Base-by-base conservation (phyloP, 2,113 vertebrate genomes). In the Carlito syrichta region DNA sequence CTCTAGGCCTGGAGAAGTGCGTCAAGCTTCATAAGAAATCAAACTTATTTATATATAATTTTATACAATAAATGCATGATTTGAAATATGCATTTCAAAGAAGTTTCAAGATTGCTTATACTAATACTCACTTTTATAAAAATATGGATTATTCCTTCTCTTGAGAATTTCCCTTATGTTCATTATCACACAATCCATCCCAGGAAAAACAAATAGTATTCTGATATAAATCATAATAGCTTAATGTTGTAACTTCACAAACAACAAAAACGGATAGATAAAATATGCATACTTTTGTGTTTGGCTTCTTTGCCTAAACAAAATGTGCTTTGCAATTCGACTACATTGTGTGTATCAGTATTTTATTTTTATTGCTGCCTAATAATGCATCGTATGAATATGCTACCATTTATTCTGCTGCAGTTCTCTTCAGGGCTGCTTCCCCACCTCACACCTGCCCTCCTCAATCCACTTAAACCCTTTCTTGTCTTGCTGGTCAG, bases 11-110 rank as follows among this genome's bases (percentile, higher is more conserved):
- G 92, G 4, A 40, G 30, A 79, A 12, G 16, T 79, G 19, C 19
- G 56, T 56, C 48, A 6, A 7, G 12, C 9, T 35, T 78, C 78
- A 63, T 89, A 66, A 74, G 38, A 96, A 86, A 66, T 85, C 6
- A 85, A 73, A 63, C 78, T 45, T 54, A 54, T 54, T 54, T 54
- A 74, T 7, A 32, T 60, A 25, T 45, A 78, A 56, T 73, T 78
- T 78, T 10, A 8, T 62, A 35, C 38, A 81, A 14, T 17, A 2
- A 69, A 77, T 30, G 5, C 35, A 19, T 91, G 27, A 11, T 35
- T 91, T 87, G 74, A 56, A 93, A 86, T 43, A 25, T n/a, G 54
- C 25, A 73, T 81, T 82, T 94, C 25, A 30, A 35, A 48, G 73
- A 58, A 4, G 17, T 69, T 82, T 52, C n/a, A 82, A 35, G 81